Evolutionary conservation across 2,797 vertebrate species (phyloP).

Genomic region (Neomorphus geoffroyi): DNA sequence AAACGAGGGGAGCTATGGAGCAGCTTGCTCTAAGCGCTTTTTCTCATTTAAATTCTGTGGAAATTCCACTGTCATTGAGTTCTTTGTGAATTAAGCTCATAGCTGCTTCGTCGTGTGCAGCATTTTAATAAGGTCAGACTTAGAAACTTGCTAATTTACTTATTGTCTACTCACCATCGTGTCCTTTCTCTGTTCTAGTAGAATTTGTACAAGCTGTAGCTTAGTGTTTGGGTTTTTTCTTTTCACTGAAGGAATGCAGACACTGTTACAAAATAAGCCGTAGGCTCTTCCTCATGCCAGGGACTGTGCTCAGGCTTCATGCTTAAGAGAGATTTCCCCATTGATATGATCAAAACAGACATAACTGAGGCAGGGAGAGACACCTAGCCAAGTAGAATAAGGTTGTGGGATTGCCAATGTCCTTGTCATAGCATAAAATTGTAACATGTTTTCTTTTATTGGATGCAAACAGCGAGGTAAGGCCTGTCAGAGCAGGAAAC

Average conservation of each 20-base stretch:
- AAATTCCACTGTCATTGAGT: slow-evolving; percentile 30
- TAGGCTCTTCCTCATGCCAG: neutral
- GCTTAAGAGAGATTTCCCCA: neutral
- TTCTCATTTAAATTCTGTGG: slow-evolving; percentile 66
- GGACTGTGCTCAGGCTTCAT: neutral
- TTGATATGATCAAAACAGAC: neutral
- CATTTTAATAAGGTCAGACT: slow-evolving; percentile 67
- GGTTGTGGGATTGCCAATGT: too few species aligned
- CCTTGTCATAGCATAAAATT: neutral
- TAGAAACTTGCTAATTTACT: slow-evolving; percentile 42
- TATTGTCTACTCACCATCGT: neutral
- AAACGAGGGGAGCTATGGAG: neutral
- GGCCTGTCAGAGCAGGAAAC: neutral
- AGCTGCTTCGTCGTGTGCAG: slow-evolving; percentile 31
- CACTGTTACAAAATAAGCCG: neutral
- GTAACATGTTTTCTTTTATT: too few species aligned
- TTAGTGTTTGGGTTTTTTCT: neutral
- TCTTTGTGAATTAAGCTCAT: slow-evolving; percentile 54
- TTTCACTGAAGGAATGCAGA: neutral
- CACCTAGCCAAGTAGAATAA: too few species aligned
- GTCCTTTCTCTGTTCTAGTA: slow-evolving; percentile 13
- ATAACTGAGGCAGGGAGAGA: too few species aligned
- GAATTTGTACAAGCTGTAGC: slow-evolving; percentile 22
- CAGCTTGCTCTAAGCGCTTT: neutral
- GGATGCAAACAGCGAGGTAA: neutral